Conservation (phyloP, 2,113 vertebrate genomes). For the Brachypteracias leptosomus region DNA sequence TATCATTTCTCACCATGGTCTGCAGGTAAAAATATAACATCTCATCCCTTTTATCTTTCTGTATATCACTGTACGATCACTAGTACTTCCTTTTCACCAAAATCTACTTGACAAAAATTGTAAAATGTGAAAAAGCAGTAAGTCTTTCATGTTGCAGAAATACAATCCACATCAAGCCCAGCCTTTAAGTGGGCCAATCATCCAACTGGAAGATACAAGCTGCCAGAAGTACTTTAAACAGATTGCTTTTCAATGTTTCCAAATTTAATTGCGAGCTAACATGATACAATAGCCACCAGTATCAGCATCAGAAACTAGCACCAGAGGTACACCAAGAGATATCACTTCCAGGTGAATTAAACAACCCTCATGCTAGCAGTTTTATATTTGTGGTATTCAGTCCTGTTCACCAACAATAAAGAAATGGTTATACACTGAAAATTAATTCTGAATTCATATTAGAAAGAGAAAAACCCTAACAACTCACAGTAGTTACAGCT, state of each 20-base stretch:
- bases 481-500: neutral
- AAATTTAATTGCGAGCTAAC: neutral
- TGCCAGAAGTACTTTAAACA: neutral
- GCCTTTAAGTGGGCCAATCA: neutral
- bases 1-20: constrained; percentile 25
- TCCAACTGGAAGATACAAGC: neutral
- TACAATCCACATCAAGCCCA: neutral
- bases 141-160: constrained; percentile 17
- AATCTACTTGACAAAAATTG: constrained; percentile 16
- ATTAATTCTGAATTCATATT: neutral
- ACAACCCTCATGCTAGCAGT: neutral
- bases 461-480: neutral
- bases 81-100: constrained; percentile 5
- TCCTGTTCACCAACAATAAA: neutral
- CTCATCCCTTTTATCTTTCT: constrained; percentile 3
- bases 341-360: neutral
- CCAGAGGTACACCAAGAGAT: neutral
- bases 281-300: neutral
- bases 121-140: constrained; percentile 19
- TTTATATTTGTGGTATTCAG: neutral
- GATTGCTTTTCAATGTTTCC: neutral
- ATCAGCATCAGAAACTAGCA: neutral
- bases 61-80: constrained; percentile 29
- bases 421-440: neutral
- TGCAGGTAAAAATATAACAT: constrained; percentile 28